Base-by-base conservation (phyloP, 2,797 vertebrate species). In the Gymnothorax javanicus region DNA sequence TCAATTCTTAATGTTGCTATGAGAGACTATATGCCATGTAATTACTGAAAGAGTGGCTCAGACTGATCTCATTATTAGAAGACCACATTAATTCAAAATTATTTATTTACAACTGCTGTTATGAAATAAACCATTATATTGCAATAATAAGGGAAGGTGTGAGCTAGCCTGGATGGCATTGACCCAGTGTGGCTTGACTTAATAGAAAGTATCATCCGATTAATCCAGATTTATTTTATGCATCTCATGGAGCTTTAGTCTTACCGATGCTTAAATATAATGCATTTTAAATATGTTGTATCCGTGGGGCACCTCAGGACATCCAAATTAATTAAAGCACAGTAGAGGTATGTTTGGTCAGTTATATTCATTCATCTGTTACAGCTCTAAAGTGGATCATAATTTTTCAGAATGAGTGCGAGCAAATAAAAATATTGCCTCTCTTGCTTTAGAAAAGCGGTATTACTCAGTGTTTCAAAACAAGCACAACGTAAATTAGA, bases 211-310 rank as follows among this genome's bases (percentile, higher is more conserved):
- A n/a, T 67, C 20, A 5, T 67, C 62, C 62, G n/a, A 67, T 67
- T 67, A 67, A 67, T 67, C 62, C 23, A 67, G 62, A n/a, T 67
- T 67, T n/a, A 67, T 67, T 67, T 67, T n/a, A 67, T 67, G 62
- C 9, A 23, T 67, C 62, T 67, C 20, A 0, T n/a, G 62, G 62
- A 5, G 62, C 62, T 67, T 62, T 62, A 20, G 15, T 62, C 62
- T 67, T 67, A 7, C 23, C n/a, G 23, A 67, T n/a, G 62, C 62
- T n/a, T n/a, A n/a, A n/a, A 67, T 67, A 67, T 7, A 67, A n/a
- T n/a, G 0, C 62, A 67, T 67, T 67, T n/a, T n/a, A 67, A 67
- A 67, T n/a, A 15, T n/a, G 62, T 67, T 67, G 15, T 17, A 62
- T 67, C 20, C 62, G 20, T 6, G 20, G n/a, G 2, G 62, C 62